A percentile compares a stretch with the other conserved stretches of the same genome.
These are phyloP conservation scores for Propithecus deckenii DNA, from an alignment of 2,797 vertebrate genomes.

Conservation along the genomic window DNA sequence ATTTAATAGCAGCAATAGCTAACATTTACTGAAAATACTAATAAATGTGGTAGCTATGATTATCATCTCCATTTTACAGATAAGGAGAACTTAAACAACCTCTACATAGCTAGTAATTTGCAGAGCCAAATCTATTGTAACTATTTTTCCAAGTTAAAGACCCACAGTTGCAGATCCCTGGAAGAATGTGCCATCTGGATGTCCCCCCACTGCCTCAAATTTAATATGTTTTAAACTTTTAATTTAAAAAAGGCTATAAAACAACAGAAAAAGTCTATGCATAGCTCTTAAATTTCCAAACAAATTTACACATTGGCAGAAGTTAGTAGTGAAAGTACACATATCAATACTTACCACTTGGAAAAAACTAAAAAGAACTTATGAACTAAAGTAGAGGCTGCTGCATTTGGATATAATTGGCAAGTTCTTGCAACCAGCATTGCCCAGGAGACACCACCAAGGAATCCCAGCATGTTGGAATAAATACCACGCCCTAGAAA, in stretches of 20 bases:
- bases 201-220: neutral
- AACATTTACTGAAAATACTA: slow-evolving; percentile 46
- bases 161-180: neutral
- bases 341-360: slow-evolving; percentile 84
- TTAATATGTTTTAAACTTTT: slow-evolving; percentile 37
- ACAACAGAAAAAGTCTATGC: neutral
- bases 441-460: slow-evolving; percentile 89
- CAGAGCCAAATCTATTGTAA: neutral
- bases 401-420: slow-evolving; percentile 88
- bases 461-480: slow-evolving; percentile 89
- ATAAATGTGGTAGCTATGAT: neutral
- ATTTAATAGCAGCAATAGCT: slow-evolving; percentile 3
- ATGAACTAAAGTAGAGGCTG: slow-evolving; percentile 87
- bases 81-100: slow-evolving; percentile 10
- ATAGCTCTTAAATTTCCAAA: slow-evolving; percentile 4
- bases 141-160: neutral
- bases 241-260: slow-evolving; percentile 28
- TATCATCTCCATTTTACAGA: neutral
- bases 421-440: slow-evolving; percentile 89
- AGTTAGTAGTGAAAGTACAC: neutral
- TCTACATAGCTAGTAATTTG: neutral
- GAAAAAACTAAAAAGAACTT: slow-evolving; percentile 90
- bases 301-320: slow-evolving; percentile 10
- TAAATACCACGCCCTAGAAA: slow-evolving; percentile 88
- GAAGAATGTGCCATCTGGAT: neutral